phyloP scores from a whole-genome alignment of 2,888 invertebrate genomes.

The Corbicula japonica region DNA sequence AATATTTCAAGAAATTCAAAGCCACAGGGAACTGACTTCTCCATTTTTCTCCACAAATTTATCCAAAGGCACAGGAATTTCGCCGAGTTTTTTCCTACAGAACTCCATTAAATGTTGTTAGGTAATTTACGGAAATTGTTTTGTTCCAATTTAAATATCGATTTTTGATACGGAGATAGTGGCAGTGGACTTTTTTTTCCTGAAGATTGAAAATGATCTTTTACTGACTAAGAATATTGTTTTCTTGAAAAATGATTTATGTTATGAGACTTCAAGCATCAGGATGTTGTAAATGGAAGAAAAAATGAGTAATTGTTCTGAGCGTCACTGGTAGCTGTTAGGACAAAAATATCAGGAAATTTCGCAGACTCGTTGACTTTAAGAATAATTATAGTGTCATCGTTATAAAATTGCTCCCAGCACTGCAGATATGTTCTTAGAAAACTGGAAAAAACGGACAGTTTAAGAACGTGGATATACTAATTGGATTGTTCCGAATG shows the following conservation, averaged over 20 bases:
- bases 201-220: neutral
- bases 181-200: neutral
- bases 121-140: too few relatives aligned
- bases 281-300: neutral
- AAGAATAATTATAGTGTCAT: too few relatives aligned
- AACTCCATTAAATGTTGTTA: too few relatives aligned
- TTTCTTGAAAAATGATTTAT: slow-evolving; percentile 9
- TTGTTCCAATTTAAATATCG: slow-evolving; percentile 16
- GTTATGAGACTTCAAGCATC: neutral
- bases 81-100: neutral
- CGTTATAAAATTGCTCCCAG: too few relatives aligned
- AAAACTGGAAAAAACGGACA: too few relatives aligned
- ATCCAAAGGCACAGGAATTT: neutral
- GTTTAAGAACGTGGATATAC: too few relatives aligned
- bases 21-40: neutral
- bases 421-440: too few relatives aligned
- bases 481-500: too few relatives aligned
- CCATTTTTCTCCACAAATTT: too few relatives aligned
- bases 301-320: slow-evolving; percentile 14
- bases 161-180: neutral
- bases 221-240: neutral
- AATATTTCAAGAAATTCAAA: slow-evolving; percentile 17
- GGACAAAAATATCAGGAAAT: slow-evolving; percentile 22
- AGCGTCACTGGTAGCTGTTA: neutral
- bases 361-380: neutral